A percentile compares a stretch with the other conserved stretches of the same genome.
phyloP scores from a whole-genome alignment of 2,888 invertebrate genomes.

The Camptogramma bilineatum region DNA sequence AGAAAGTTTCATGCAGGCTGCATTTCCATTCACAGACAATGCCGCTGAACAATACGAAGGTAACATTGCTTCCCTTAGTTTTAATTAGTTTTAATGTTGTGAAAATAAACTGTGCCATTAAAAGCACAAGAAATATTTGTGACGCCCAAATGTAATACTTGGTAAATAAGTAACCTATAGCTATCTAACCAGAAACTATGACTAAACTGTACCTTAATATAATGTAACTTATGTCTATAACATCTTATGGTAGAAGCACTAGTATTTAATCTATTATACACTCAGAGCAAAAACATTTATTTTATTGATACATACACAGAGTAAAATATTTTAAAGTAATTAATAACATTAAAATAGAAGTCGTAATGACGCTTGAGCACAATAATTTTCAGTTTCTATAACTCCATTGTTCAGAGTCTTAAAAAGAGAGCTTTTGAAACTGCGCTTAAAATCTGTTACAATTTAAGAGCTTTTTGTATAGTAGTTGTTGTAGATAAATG shows the following conservation, averaged over 20 bases:
- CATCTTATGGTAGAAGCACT: constrained; percentile 36
- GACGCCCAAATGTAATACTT: constrained; percentile 48
- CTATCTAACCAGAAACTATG: constrained; percentile 42
- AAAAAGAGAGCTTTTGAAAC: constrained; percentile 73
- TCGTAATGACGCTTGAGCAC: constrained; percentile 46
- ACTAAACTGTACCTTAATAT: constrained; percentile 38
- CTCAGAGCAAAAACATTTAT: constrained; percentile 39
- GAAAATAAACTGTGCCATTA: constrained; percentile 50
- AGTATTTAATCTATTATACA: constrained; percentile 44
- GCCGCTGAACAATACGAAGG: constrained; percentile 40
- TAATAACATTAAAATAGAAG: constrained; percentile 14
- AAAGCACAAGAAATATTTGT: constrained; percentile 53
- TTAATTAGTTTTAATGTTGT: constrained; percentile 49
- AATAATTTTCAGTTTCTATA: constrained; percentile 49
- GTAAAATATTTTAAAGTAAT: constrained; percentile 24
- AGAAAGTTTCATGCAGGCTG: constrained; percentile 34
- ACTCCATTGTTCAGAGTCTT: constrained; percentile 36
- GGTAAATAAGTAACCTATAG: constrained; percentile 43
- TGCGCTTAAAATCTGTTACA: constrained; percentile 71
- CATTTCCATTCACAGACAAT: constrained; percentile 38
- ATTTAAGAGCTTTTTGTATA: constrained; percentile 79
- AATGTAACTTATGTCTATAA: constrained; percentile 30
- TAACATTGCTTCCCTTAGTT: constrained; percentile 63
- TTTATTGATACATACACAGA: constrained; percentile 31
- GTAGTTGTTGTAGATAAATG: constrained; percentile 72